Conservation (phyloP, 2,113 vertebrate genomes). For the Acrocephalus arundinaceus region DNA sequence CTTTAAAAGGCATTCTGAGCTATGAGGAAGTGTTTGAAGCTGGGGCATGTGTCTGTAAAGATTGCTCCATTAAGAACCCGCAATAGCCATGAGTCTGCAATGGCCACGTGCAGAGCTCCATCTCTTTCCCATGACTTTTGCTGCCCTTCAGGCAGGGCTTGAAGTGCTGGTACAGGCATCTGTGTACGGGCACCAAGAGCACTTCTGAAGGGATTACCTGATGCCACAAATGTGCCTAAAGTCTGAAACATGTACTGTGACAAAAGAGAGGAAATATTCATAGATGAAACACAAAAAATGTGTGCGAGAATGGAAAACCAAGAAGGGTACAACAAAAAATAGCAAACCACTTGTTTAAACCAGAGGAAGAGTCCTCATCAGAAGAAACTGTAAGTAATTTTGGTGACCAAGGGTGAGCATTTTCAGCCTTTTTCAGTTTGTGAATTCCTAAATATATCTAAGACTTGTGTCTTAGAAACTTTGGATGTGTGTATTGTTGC, state of each 20-base stretch:
- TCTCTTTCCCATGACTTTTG: not conserved
- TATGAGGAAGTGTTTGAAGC: not conserved
- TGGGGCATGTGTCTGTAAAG: rapidly evolving
- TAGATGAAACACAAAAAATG: not conserved
- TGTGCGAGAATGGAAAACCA: not conserved
- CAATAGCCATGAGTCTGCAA: rapidly evolving
- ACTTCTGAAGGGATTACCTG: not conserved
- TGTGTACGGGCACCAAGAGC: rapidly evolving
- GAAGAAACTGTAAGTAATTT: not conserved
- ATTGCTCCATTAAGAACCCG: not conserved
- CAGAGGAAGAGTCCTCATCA: not conserved
- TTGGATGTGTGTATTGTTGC: not conserved
- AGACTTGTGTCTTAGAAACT: not conserved
- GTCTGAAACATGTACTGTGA: not conserved
- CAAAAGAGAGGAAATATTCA: not conserved
- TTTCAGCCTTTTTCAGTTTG: not conserved
- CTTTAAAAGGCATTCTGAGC: not conserved
- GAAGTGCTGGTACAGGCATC: not conserved
- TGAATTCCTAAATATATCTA: not conserved
- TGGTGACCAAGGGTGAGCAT: not conserved
- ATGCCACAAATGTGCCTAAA: not conserved
- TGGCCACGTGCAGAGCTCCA: too few species aligned
- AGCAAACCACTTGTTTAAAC: not conserved
- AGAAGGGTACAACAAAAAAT: not conserved
- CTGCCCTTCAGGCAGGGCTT: not conserved